phyloP scores from a whole-genome alignment of 2,113 vertebrate genomes.

The Martes martes region DNA sequence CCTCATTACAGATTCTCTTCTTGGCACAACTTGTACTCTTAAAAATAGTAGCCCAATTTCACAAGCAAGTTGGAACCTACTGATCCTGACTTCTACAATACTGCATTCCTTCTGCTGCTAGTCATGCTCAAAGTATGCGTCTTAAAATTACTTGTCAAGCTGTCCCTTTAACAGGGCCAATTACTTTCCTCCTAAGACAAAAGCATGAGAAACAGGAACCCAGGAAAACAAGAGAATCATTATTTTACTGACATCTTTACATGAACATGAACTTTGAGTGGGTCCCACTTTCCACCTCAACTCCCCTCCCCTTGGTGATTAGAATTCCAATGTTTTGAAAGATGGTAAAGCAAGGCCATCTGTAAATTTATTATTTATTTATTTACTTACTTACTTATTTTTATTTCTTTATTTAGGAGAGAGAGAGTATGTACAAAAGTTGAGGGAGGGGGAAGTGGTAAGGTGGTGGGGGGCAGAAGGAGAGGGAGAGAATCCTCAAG shows the following conservation, averaged over 20 bases:
- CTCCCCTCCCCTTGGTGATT: neutral
- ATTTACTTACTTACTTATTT: neutral
- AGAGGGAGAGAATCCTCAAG: neutral
- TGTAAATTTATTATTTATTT: neutral
- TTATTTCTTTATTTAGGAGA: neutral
- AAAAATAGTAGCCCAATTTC: constrained; percentile 74
- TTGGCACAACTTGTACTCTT: constrained; percentile 68
- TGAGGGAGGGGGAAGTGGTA: neutral
- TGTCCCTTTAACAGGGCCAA: constrained; percentile 17
- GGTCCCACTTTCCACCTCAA: neutral
- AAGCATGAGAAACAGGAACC: constrained; percentile 1
- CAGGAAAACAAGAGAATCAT: neutral
- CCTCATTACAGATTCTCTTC: constrained; percentile 54
- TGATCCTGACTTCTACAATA: constrained; percentile 57
- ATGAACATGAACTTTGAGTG: neutral
- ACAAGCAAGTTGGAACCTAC: constrained; percentile 65
- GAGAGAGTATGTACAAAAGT: neutral
- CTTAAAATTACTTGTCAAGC: constrained; percentile 42
- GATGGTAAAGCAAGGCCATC: neutral
- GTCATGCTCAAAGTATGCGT: constrained; percentile 50
- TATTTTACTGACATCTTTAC: constrained; percentile 17
- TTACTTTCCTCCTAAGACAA: constrained; percentile 39
- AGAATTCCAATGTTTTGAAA: constrained; percentile 21
- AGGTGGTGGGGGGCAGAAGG: neutral
- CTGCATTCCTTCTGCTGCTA: constrained; percentile 63